Evolutionary conservation across 2,888 invertebrate genomes (phyloP), one percentile per base, ranked within the genome.

Genomic region (Spodoptera littoralis): DNA sequence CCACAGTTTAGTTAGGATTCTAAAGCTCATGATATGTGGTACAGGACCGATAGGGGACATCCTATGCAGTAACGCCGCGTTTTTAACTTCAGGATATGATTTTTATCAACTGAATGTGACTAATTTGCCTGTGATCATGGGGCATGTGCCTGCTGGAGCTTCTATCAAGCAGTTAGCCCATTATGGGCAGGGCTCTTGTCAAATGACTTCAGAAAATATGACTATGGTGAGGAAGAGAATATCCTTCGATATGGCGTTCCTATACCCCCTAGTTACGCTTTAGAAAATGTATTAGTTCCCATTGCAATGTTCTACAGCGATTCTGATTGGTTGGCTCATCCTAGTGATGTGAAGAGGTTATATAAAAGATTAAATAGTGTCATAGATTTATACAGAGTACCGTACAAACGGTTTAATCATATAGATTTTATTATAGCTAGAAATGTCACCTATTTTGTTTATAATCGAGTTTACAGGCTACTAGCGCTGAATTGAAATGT

Each of bases 251-350:
- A 94, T 54, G 90, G 90, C 0, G 56, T 63, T 0, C 45, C 46
- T 0, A 41, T 52, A 1, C 92, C 94, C 4, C 92, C 93, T 0
- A 72, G 70, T 18, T 95, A 94, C 64, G 60, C 67, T 2, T 60
- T 94, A 36, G 75, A 77, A 1, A 85, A 85, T 4, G 70, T 94
- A 0, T 74, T 70, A 0, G 82, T 87, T 1, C 92, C 93, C 0
- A 85, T 94, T 0, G 84, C 87, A 0, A 65, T 95, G 47, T 86
- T 92, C 46, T 91, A 88, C 64, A 87, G 88, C 30, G 86, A 88
- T 2, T 95, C 96, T 9, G 98, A 98, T 84, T 96, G 96, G 95
- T 83, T 97, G 13, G 95, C 96, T 0, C 90, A 95, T 57, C 92
- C 95, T 2, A 83, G 83, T 73, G 96, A 96, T 66, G 96, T 96